Evolutionary conservation across 2,797 vertebrate species (phyloP).

Genomic region (Margarornis squamiger): DNA sequence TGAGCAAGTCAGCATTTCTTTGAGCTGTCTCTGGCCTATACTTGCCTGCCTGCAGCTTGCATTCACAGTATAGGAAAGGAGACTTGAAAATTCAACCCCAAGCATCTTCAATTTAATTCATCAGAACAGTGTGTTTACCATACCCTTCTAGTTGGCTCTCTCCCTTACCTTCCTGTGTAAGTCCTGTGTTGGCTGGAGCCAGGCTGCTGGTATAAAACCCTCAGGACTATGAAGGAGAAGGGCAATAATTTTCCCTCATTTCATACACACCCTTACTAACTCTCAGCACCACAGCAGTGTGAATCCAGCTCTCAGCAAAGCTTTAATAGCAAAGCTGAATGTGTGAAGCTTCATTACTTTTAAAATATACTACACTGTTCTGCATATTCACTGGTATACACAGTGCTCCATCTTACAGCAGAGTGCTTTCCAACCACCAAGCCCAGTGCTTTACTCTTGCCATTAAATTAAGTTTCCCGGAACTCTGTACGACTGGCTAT

Average conservation of each 20-base stretch:
- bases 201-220: neutral
- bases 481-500: neutral
- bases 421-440: neutral
- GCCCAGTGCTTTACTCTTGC: neutral
- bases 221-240: neutral
- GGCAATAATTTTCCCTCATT: neutral
- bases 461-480: conserved; percentile 5
- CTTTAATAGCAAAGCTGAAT: conserved; percentile 31
- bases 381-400: neutral
- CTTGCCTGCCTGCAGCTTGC: conserved; percentile 15
- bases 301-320: conserved; percentile 27
- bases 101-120: neutral
- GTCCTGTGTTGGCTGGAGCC: neutral
- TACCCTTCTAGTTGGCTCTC: neutral
- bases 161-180: neutral
- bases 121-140: neutral
- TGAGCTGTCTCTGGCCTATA: conserved; percentile 22
- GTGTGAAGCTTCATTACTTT: conserved; percentile 55
- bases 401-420: neutral
- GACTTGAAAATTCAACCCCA: neutral
- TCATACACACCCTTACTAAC: neutral
- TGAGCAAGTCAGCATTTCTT: conserved; percentile 51
- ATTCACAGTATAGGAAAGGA: neutral
- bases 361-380: conserved; percentile 27
- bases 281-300: neutral